Evolutionary conservation across 2,797 vertebrate genomes (phyloP).

Genomic region (Coreius guichenoti): DNA sequence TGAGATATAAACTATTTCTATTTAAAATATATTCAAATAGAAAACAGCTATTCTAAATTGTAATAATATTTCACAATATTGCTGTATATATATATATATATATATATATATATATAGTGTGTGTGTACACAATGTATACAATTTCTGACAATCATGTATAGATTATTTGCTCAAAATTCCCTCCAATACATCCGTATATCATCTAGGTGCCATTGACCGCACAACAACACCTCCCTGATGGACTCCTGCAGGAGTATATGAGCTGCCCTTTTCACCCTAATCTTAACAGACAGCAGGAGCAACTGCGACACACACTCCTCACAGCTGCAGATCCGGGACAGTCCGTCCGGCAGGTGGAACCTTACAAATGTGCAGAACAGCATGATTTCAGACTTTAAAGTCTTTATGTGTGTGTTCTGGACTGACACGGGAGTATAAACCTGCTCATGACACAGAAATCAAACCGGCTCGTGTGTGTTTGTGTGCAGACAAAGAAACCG

Average conservation of each 20-base stretch:
- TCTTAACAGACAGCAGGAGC: slow-evolving; percentile 23
- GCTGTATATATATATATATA: too few relatives aligned
- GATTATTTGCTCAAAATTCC: not conserved
- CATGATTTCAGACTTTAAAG: slow-evolving; percentile 28
- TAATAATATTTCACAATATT: too few relatives aligned
- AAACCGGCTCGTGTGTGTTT: not conserved
- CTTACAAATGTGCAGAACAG: slow-evolving; percentile 30
- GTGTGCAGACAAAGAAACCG: slow-evolving; percentile 10
- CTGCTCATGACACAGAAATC: slow-evolving; percentile 31
- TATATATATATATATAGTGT: too few relatives aligned
- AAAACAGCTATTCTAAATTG: too few relatives aligned
- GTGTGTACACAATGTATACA: too few relatives aligned
- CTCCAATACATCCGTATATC: not conserved
- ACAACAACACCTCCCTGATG: not conserved
- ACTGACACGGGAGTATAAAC: not conserved
- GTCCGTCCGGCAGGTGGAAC: slow-evolving; percentile 13
- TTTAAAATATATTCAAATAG: too few relatives aligned
- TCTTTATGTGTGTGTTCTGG: slow-evolving; percentile 28
- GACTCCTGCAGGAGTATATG: not conserved
- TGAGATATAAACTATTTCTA: too few relatives aligned
- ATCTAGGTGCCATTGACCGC: not conserved
- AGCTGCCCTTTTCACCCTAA: slow-evolving; percentile 35
- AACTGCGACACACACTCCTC: not conserved
- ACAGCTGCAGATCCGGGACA: slow-evolving; percentile 11
- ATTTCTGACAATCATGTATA: not conserved